Evolutionary conservation across 1,140 invertebrate genomes (phyloP).

Genomic region (Brachionus koreanus): DNA sequence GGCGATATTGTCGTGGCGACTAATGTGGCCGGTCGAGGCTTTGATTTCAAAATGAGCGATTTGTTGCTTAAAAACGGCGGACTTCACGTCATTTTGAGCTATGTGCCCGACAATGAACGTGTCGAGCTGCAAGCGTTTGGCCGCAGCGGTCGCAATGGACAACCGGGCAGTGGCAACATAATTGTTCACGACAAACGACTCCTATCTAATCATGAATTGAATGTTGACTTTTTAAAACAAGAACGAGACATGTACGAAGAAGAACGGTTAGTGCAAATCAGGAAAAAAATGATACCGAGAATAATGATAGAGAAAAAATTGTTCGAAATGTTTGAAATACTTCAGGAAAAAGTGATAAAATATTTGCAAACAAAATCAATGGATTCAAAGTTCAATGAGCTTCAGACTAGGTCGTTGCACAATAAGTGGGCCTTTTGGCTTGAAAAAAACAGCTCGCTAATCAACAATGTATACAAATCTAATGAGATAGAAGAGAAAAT

Average conservation of each 20-base stretch:
- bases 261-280: not conserved
- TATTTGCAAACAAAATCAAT: not conserved
- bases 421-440: constrained; percentile 12
- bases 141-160: not conserved
- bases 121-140: not conserved
- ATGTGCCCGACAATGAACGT: not conserved
- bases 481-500: not conserved
- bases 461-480: not conserved
- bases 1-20: constrained; percentile 9
- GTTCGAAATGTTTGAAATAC: not conserved
- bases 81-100: not conserved
- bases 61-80: not conserved
- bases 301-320: not conserved
- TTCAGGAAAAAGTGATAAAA: not conserved
- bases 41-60: not conserved
- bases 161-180: not conserved
- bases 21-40: constrained; percentile 7
- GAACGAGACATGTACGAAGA: not conserved
- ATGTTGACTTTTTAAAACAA: not conserved
- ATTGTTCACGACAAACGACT: not conserved
- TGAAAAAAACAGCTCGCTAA: not conserved
- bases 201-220: not conserved
- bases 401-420: not conserved
- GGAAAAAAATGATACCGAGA: not conserved
- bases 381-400: not conserved